These are phyloP conservation scores for Scytalopus superciliaris DNA, from an alignment of 2,113 vertebrate species.

Conservation along the genomic window DNA sequence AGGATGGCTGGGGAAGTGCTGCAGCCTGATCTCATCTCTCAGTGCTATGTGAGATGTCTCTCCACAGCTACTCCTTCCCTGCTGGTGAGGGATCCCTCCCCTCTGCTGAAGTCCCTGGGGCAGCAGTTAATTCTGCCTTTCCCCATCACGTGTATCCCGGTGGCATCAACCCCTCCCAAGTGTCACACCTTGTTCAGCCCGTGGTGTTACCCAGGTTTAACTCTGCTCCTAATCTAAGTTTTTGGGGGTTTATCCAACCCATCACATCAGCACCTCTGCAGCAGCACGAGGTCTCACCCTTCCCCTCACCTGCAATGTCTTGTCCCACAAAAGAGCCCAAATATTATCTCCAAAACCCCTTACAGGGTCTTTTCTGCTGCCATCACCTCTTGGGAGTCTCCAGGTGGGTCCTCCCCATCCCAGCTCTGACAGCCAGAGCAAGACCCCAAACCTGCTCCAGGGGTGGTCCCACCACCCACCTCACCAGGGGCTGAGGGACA, in stretches of 20 bases:
- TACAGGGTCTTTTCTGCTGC: rapidly evolving
- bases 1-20: not conserved
- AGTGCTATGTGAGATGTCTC: not conserved
- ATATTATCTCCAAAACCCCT: not conserved
- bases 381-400: not conserved
- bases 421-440: not conserved
- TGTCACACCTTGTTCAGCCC: not conserved
- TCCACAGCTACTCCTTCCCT: not conserved
- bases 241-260: no score
- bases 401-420: not conserved
- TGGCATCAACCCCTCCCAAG: not conserved
- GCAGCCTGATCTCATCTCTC: not conserved
- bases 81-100: not conserved
- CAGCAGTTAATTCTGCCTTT: not conserved
- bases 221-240: not conserved
- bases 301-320: not conserved
- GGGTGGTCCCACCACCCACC: not conserved
- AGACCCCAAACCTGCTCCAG: not conserved
- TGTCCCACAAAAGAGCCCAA: not conserved
- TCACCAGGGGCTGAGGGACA: rapidly evolving
- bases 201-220: not conserved
- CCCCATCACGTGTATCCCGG: rapidly evolving
- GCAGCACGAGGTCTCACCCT: not conserved
- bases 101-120: not conserved
- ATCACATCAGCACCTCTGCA: not conserved